Percentiles rank a stretch among this genome's conserved stretches.
phyloP scores from a whole-genome alignment of 2,113 vertebrate species.

The Upupa epops region DNA sequence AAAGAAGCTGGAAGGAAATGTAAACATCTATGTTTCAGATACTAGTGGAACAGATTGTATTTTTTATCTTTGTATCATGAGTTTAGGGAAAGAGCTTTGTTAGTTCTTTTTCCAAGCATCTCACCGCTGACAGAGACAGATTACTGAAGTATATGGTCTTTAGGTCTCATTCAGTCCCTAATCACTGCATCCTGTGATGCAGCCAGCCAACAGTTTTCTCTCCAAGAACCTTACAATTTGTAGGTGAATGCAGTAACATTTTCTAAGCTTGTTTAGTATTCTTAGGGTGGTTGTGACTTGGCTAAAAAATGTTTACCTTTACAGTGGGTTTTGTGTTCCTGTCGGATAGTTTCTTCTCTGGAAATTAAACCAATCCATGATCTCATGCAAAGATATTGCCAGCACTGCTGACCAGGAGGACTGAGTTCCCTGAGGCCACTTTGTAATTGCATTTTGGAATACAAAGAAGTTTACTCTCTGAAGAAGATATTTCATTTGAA shows the following conservation, averaged over 20 bases:
- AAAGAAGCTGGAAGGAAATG: not conserved
- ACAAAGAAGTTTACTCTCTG: not conserved
- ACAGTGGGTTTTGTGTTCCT: not conserved
- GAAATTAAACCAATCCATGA: conserved; percentile 23
- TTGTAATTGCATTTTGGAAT: conserved; percentile 38
- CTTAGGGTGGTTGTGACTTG: not conserved
- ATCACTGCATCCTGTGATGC: not conserved
- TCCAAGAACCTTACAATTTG: not conserved
- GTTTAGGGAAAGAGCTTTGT: not conserved
- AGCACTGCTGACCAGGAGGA: conserved; percentile 10
- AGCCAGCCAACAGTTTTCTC: conserved; percentile 19
- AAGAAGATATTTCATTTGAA: conserved; percentile 16
- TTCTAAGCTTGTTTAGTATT: conserved; percentile 27
- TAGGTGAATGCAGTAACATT: not conserved
- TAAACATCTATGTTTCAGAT: not conserved
- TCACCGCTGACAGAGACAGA: not conserved
- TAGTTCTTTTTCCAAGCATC: not conserved
- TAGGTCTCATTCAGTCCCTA: conserved; percentile 24
- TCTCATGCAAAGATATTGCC: not conserved
- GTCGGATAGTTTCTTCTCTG: not conserved
- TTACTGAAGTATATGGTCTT: not conserved
- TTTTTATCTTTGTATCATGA: not conserved
- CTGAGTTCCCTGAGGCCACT: not conserved
- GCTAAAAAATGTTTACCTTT: conserved; percentile 31
- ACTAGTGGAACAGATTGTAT: not conserved